These are phyloP conservation scores for Harpagifer antarcticus DNA, from an alignment of 2,797 vertebrate genomes.

Conservation along the genomic window DNA sequence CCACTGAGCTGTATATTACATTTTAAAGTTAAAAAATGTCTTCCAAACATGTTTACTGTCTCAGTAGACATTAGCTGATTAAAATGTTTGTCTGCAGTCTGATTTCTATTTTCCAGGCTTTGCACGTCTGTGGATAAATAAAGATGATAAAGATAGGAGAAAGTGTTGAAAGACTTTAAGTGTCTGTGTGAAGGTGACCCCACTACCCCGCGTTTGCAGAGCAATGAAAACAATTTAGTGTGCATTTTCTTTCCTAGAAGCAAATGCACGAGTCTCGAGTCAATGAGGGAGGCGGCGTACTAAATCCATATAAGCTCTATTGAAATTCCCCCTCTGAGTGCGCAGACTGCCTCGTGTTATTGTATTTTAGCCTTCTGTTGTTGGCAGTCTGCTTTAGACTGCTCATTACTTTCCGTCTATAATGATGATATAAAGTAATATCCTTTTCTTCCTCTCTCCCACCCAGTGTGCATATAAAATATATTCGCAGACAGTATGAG, in stretches of 20 bases:
- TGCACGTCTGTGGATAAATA: slow-evolving; percentile 19
- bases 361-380: slow-evolving; percentile 77
- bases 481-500: slow-evolving; percentile 27
- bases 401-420: slow-evolving; percentile 71
- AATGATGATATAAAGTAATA: slow-evolving; percentile 73
- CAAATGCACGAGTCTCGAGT: slow-evolving; percentile 58
- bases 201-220: slow-evolving; percentile 14
- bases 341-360: slow-evolving; percentile 71
- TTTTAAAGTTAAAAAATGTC: slow-evolving; percentile 30
- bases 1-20: neutral
- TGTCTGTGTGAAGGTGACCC: slow-evolving; percentile 69
- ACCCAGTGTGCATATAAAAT: slow-evolving; percentile 38
- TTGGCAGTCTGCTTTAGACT: slow-evolving; percentile 68
- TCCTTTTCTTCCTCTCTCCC: slow-evolving; percentile 33
- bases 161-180: slow-evolving; percentile 5
- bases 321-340: slow-evolving; percentile 71
- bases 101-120: slow-evolving; percentile 10
- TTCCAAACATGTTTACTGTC: slow-evolving; percentile 22
- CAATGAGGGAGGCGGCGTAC: slow-evolving; percentile 59
- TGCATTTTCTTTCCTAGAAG: slow-evolving; percentile 63
- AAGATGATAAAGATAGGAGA: slow-evolving; percentile 32
- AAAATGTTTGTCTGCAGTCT: slow-evolving; percentile 20
- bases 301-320: slow-evolving; percentile 78
- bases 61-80: slow-evolving; percentile 10
- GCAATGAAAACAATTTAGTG: slow-evolving; percentile 71